Percentiles rank a stretch among this genome's conserved stretches.
Conservation (phyloP, 2,888 invertebrate genomes). For the Argynnis bischoffii region DNA sequence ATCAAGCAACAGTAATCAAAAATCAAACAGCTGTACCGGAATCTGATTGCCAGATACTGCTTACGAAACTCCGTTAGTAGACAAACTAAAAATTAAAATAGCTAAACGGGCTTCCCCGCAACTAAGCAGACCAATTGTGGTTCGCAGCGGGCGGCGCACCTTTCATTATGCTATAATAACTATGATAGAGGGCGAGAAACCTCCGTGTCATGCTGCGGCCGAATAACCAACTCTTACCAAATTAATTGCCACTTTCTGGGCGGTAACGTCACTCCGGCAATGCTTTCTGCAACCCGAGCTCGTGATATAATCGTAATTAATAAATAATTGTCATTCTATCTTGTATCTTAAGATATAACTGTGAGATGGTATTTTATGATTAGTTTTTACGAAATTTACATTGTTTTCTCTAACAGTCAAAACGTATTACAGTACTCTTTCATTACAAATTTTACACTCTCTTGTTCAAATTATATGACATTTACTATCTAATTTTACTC, state of each 20-base stretch:
- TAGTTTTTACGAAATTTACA: not conserved
- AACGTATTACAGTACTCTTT: too few relatives aligned
- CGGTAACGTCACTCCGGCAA: constrained; percentile 70
- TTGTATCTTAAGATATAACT: constrained; percentile 6
- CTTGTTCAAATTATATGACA: too few relatives aligned
- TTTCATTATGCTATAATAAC: constrained; percentile 83
- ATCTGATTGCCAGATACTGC: constrained; percentile 56
- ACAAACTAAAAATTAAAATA: constrained; percentile 82
- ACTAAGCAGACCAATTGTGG: constrained; percentile 81
- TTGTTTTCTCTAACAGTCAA: not conserved
- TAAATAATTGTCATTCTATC: constrained; percentile 45
- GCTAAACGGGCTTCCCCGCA: constrained; percentile 74
- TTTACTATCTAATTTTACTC: too few relatives aligned
- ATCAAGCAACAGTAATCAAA: constrained; percentile 36
- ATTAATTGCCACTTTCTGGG: constrained; percentile 78
- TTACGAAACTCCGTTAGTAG: constrained; percentile 78
- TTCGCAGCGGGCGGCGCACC: constrained; percentile 76
- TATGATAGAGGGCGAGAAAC: constrained; percentile 71
- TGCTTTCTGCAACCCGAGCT: constrained; percentile 50
- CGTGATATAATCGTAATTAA: constrained; percentile 50
- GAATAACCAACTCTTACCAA: constrained; percentile 71
- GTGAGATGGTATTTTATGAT: constrained; percentile 13
- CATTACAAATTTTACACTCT: too few relatives aligned
- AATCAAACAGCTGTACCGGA: constrained; percentile 36
- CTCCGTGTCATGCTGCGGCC: constrained; percentile 72